Evolutionary conservation across 2,888 invertebrate genomes (phyloP), one percentile per base, ranked within the genome.

Genomic region (Meteorus colon): DNA sequence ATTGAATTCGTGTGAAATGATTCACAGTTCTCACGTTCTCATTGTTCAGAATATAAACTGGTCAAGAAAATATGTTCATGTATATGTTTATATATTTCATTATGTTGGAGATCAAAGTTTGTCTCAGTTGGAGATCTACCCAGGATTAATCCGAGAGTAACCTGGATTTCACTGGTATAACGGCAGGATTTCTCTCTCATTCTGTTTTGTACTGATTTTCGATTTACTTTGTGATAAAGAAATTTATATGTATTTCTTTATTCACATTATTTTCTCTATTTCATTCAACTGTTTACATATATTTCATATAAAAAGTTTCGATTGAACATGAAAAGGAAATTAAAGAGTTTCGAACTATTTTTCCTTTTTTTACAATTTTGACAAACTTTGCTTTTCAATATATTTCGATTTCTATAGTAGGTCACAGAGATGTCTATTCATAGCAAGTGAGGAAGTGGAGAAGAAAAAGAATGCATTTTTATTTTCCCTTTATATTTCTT

Each of bases 81-180:
- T 45, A 48, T n/a, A 48, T 19, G n/a, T 48, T 16, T 55, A 19
- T 19, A 55, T 55, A 55, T 55, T n/a, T 48, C n/a, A n/a, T 48
- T 55, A 19, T 55, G 8, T 55, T 19, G 19, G 55, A 55, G 55
- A 55, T 55, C 19, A 55, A 55, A 55, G 19, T 55, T 55, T 4
- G 55, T 19, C 55, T 55, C 55, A 55, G 55, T 55, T 55, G 19
- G 55, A 55, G 55, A 55, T 55, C 55, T 55, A 19, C 55, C 55
- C 55, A 55, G 55, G 55, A 55, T 55, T 55, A 55, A 55, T 55
- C 19, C 8, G 48, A 19, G 55, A 55, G 19, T 55, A 55, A 55
- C 55, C 55, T 55, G 55, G 10, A 55, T 55, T 55, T 55, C 19
- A 55, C 19, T 55, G 5, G 55, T 19, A 19, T 55, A 55, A 55